phyloP scores from a whole-genome alignment of 2,888 invertebrate genomes.

The Tromatobia lineatoria region DNA sequence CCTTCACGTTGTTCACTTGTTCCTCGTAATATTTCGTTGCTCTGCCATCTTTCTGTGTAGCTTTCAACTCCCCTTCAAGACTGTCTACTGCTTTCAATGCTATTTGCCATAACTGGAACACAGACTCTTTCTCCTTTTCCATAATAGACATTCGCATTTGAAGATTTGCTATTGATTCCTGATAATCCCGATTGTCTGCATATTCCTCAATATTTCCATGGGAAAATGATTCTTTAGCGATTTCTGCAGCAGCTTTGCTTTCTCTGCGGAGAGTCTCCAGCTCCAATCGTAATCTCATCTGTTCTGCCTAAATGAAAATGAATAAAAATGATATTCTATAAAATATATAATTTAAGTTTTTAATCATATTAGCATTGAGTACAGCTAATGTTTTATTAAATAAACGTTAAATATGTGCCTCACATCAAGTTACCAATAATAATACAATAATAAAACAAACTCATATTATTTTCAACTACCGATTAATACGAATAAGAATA shows the following conservation, averaged over 20 bases:
- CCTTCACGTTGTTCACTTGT: constrained; percentile 81
- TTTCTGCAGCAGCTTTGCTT: constrained; percentile 73
- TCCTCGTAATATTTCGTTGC: constrained; percentile 77
- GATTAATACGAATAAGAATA: constrained; percentile 15
- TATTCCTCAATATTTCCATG: constrained; percentile 73
- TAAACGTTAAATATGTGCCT: not conserved
- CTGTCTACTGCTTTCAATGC: constrained; percentile 89
- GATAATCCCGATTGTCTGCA: constrained; percentile 52
- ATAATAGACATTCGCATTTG: constrained; percentile 79
- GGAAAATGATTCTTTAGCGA: constrained; percentile 73
- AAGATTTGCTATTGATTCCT: constrained; percentile 76
- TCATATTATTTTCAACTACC: constrained; percentile 6
- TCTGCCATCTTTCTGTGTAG: constrained; percentile 79
- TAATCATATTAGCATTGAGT: not conserved
- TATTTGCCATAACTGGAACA: constrained; percentile 89
- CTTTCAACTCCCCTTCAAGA: constrained; percentile 89
- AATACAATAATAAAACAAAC: not conserved
- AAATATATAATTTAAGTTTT: not conserved
- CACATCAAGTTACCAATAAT: not conserved
- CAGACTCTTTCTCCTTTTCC: constrained; percentile 88
- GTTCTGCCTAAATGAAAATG: constrained; percentile 76
- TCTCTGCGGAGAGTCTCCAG: constrained; percentile 75
- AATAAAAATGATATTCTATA: not conserved
- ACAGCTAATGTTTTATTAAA: not conserved
- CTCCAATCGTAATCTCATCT: constrained; percentile 77